Conservation (phyloP, 2,113 vertebrate species). For the Scolopax mira region DNA sequence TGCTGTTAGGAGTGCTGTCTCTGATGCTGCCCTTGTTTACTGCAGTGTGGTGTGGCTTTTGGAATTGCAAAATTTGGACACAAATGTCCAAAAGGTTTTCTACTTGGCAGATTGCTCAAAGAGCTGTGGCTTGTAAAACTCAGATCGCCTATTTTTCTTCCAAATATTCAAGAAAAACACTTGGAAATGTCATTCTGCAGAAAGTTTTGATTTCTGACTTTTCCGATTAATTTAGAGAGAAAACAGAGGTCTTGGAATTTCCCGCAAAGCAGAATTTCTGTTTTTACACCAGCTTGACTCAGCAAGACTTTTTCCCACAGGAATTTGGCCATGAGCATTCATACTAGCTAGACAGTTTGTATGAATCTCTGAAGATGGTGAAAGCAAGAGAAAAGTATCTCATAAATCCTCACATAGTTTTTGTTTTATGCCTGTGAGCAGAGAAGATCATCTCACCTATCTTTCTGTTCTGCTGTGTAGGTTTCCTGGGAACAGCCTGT, state of each 20-base stretch:
- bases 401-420: neutral
- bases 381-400: neutral
- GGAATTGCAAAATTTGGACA: neutral
- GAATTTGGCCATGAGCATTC: slow-evolving; percentile 30
- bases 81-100: neutral
- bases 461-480: accelerated
- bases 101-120: neutral
- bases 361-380: neutral
- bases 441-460: neutral
- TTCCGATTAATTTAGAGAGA: neutral
- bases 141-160: neutral
- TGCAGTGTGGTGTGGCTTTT: neutral
- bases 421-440: neutral
- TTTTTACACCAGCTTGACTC: slow-evolving; percentile 40
- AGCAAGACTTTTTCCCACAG: slow-evolving; percentile 48
- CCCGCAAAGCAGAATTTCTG: slow-evolving; percentile 21
- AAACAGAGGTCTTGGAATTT: slow-evolving; percentile 53
- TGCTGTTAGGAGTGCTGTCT: neutral
- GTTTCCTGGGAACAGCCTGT: neutral
- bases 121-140: neutral
- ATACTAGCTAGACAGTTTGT: neutral
- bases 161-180: neutral
- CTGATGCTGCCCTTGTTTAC: neutral
- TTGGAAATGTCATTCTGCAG: neutral
- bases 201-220: slow-evolving; percentile 13